Base-by-base conservation (phyloP, 2,797 vertebrate genomes). In the Parauchenoglanis ngamensis region DNA sequence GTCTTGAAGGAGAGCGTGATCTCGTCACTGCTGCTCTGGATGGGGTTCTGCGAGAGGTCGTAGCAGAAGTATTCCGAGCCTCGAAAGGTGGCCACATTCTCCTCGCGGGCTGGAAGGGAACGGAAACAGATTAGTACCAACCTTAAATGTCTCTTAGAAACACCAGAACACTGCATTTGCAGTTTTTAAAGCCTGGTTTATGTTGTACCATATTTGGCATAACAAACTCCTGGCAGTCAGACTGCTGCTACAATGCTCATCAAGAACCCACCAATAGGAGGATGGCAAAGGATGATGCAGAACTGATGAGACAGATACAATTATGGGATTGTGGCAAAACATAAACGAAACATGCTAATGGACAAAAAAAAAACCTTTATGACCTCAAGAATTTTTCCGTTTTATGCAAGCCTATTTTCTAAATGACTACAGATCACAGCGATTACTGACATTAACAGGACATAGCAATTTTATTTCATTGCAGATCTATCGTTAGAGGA, bases 1-100 rank as follows among this genome's bases (percentile, higher is more conserved):
- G 98, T 99, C 95, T 98, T 99, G 95, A 99, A 99, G 93, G 98
- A 99, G 2, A 99, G 96, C 0, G 98, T 99, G 92, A 99, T 99
- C 93, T 99, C 98, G 0, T 99, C 98, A 0, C 97, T 99, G 96
- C 98, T 99, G 96, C 98, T 99, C 94, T 99, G 98, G 94, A 99
- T 99, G 2, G 98, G 98, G 93, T 99, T 99, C 93, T 98, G 98
- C 0, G 98, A 99, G 86, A 99, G 96, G 94, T 99, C 98, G 75
- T 99, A 99, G 96, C 98, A 99, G 93, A 99, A 96, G 94, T 98
- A 99, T 90, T 99, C 98, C 0, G 98, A 99, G 68, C 98, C 98
- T 46, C 98, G 96, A 95, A 99, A 99, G 0, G 98, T 99, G 90
- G 98, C 98, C 93, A 97, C 97, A 2, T 99, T 99, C 93, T 99